phyloP scores from a whole-genome alignment of 2,113 vertebrate genomes.

The Brachypodius melanocephalos region DNA sequence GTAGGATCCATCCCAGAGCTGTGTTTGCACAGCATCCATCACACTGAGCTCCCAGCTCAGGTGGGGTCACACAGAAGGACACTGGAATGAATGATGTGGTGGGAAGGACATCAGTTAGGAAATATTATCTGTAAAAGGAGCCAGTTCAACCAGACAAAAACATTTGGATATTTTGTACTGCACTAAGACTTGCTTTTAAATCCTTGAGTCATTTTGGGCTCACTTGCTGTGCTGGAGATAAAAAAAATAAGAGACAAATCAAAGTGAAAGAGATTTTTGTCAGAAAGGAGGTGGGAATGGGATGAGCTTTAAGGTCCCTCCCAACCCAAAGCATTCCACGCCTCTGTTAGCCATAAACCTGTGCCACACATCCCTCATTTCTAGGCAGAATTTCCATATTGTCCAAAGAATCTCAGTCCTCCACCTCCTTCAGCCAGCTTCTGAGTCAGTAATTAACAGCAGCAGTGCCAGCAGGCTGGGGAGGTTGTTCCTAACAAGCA shows the following conservation, averaged over 20 bases:
- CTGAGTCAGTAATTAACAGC: not conserved
- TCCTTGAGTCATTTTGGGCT: not conserved
- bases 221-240: not conserved
- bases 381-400: not conserved
- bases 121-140: not conserved
- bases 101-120: not conserved
- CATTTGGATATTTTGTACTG: not conserved
- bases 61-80: not conserved
- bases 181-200: not conserved
- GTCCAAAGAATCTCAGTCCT: not conserved
- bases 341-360: not conserved
- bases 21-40: not conserved
- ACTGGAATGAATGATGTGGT: not conserved
- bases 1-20: not conserved
- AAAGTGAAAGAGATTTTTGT: not conserved
- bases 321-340: not conserved
- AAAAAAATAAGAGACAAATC: not conserved
- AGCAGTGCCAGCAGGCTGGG: slow-evolving; percentile 31
- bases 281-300: not conserved
- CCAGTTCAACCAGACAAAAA: not conserved
- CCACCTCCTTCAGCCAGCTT: not conserved
- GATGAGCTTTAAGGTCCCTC: not conserved
- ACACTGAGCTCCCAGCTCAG: not conserved
- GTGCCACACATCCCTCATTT: not conserved
- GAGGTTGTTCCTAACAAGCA: slow-evolving; percentile 22